Percentiles rank a stretch among this genome's conserved stretches.
Evolutionary conservation across 2,113 vertebrate species (phyloP).

Genomic region (Steatornis caripensis): DNA sequence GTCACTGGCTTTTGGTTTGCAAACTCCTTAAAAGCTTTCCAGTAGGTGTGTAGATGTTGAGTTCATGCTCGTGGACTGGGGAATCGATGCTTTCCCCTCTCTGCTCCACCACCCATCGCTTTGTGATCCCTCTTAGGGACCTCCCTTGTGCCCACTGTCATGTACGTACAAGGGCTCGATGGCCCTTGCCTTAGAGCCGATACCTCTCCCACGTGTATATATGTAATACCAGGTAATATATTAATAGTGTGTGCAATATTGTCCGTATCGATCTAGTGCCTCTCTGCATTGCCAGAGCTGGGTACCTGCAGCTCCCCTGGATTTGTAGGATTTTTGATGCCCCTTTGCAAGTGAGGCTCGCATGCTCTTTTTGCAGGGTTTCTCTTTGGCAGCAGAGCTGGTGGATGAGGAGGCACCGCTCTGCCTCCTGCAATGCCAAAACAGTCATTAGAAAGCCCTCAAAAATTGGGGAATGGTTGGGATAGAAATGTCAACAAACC

Average conservation of each 20-base stretch:
- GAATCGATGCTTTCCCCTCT: not conserved
- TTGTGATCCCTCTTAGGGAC: not conserved
- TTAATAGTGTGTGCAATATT: not conserved
- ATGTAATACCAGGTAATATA: not conserved
- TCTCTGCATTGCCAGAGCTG: too few relatives aligned
- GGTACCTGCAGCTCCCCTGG: not conserved
- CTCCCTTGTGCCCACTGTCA: not conserved
- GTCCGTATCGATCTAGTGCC: too few relatives aligned
- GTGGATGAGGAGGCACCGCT: not conserved
- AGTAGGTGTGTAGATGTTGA: not conserved
- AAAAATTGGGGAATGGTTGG: not conserved
- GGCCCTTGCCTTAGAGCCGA: not conserved
- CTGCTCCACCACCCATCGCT: not conserved
- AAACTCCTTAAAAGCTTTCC: not conserved
- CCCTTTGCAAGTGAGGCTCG: not conserved
- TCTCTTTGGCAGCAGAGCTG: not conserved
- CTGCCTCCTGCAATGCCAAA: not conserved
- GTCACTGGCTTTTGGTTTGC: not conserved
- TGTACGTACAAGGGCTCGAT: fast-evolving
- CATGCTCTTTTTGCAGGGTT: not conserved
- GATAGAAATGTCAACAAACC: not conserved
- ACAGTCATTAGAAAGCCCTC: not conserved
- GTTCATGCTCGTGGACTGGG: not conserved
- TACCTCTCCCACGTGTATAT: not conserved
- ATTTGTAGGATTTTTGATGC: not conserved